Conservation (phyloP, 2,888 invertebrate species). For the Prosopocoilus inquinatus region DNA sequence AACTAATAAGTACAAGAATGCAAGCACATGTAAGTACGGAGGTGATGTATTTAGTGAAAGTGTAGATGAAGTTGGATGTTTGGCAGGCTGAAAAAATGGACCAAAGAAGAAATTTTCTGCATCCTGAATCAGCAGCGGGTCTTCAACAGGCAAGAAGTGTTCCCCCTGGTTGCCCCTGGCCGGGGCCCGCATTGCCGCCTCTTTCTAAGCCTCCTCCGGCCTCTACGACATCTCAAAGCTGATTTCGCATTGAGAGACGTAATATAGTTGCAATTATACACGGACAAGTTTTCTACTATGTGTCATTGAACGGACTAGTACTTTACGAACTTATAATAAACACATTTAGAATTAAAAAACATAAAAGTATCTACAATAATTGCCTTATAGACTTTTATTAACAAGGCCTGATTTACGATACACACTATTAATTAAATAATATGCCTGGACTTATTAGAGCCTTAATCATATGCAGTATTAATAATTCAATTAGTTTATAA, state of each 20-base stretch:
- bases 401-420: conserved; percentile 5
- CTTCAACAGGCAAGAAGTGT: conserved; percentile 50
- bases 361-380: conserved; percentile 17
- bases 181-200: conserved; percentile 74
- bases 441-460: conserved; percentile 33
- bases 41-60: neutral
- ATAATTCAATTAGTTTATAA: conserved; percentile 32
- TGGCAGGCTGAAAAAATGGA: conserved; percentile 76
- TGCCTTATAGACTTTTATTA: conserved; percentile 21
- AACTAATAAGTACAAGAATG: conserved; percentile 64
- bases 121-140: conserved; percentile 80
- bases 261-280: conserved; percentile 13
- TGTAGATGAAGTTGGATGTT: conserved; percentile 10
- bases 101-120: conserved; percentile 80
- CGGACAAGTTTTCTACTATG: conserved; percentile 14
- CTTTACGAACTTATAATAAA: conserved; percentile 13
- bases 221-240: conserved; percentile 44
- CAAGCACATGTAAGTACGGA: conserved; percentile 48
- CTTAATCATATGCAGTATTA: conserved; percentile 46
- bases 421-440: conserved; percentile 12
- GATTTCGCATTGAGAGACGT: conserved; percentile 34
- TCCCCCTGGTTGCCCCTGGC: conserved; percentile 75
- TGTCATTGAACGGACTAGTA: conserved; percentile 15
- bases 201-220: conserved; percentile 28
- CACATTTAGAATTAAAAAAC: conserved; percentile 16